A percentile compares a stretch with the other conserved stretches of the same genome.
These are phyloP conservation scores for Pseudomyrmex flavicornis DNA, from an alignment of 1,140 invertebrate species.

Conservation along the genomic window DNA sequence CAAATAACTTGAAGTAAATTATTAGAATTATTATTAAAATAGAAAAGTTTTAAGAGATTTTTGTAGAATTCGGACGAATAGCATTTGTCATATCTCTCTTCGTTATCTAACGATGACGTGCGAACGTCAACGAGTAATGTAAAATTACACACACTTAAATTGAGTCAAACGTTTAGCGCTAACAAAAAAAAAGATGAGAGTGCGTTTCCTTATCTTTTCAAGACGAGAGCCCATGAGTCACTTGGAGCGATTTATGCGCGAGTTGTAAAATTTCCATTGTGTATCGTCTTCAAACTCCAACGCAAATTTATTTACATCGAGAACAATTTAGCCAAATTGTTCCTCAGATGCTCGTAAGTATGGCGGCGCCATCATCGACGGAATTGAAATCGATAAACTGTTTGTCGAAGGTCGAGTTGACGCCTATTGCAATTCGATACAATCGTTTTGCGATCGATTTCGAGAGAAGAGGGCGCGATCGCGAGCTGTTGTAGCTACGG, in stretches of 20 bases:
- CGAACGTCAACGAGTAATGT: not conserved
- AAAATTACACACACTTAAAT: not conserved
- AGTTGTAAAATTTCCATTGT: not conserved
- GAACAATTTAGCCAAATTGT: too few species aligned
- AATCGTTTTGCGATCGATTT: not conserved
- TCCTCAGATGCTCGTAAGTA: too few species aligned
- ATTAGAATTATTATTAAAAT: not conserved
- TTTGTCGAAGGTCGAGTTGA: too few species aligned
- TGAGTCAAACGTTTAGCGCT: not conserved
- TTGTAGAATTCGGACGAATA: not conserved
- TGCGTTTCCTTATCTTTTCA: not conserved
- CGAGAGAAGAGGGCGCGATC: not conserved
- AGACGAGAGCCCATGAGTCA: constrained; percentile 3
- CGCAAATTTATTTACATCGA: too few species aligned
- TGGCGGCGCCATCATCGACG: too few species aligned
- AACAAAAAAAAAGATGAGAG: not conserved
- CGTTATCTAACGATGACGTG: not conserved
- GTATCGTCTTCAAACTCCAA: too few species aligned
- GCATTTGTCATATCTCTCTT: not conserved
- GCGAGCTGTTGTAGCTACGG: not conserved
- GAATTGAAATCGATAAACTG: too few species aligned
- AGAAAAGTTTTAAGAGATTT: not conserved
- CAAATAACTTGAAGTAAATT: too few species aligned
- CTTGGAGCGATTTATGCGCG: not conserved
- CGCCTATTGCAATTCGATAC: too few species aligned